Conservation (phyloP, 1,140 invertebrate species). For the Trichonephila clavata region DNA sequence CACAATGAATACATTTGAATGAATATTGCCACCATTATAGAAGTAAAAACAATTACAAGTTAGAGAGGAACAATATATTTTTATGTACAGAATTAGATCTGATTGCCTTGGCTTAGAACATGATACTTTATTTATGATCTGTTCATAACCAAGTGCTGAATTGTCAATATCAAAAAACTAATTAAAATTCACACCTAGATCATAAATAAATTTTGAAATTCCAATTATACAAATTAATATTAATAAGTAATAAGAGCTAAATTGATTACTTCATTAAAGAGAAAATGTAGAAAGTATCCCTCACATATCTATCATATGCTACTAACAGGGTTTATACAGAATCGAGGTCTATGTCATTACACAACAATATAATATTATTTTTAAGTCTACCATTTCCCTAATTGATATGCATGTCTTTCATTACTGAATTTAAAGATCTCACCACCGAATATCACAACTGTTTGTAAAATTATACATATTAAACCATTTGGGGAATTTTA, state of each 20-base stretch:
- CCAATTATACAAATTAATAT: conserved; percentile 31
- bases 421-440: no score
- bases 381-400: background rate
- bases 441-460: background rate
- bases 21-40: conserved; percentile 63
- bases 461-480: background rate
- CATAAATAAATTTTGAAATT: conserved; percentile 15
- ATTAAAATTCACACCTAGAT: conserved; percentile 32
- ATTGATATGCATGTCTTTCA: conserved; percentile 2
- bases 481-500: background rate
- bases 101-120: conserved; percentile 65
- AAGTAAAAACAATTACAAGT: conserved; percentile 64
- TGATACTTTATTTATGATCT: conserved; percentile 37
- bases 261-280: conserved; percentile 7
- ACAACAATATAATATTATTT: background rate
- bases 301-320: conserved; percentile 21
- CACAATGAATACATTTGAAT: conserved; percentile 68
- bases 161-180: conserved; percentile 32
- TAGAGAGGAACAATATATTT: conserved; percentile 64
- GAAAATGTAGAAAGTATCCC: conserved; percentile 28
- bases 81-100: conserved; percentile 60
- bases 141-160: conserved; percentile 60
- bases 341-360: background rate
- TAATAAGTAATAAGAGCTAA: background rate
- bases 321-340: conserved; percentile 54